phyloP scores from a whole-genome alignment of 2,113 vertebrate species.

The Sylvilagus bachmani region DNA sequence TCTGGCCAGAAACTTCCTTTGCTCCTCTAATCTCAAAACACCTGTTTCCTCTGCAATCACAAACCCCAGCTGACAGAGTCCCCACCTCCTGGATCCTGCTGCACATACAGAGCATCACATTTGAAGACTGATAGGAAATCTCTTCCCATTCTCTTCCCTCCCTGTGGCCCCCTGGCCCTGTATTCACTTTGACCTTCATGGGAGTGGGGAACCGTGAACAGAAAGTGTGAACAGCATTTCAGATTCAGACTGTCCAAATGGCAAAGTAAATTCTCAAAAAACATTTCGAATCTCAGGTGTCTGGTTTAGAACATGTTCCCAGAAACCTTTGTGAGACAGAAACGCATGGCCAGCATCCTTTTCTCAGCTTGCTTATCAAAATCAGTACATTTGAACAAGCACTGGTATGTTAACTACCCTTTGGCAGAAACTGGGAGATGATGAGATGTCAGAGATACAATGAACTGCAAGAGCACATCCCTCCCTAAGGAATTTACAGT shows the following conservation, averaged over 20 bases:
- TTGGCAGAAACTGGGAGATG: background rate
- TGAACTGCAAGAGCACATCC: background rate
- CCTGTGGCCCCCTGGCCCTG: background rate
- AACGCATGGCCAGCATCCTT: background rate
- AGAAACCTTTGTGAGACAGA: background rate
- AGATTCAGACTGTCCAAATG: background rate
- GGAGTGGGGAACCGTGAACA: background rate
- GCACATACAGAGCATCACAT: constrained; percentile 80
- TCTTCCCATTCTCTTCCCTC: background rate
- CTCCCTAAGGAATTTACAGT: background rate
- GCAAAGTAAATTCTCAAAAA: background rate
- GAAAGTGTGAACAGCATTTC: background rate
- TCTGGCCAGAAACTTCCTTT: constrained; percentile 87
- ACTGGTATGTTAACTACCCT: background rate
- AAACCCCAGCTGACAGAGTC: constrained; percentile 83
- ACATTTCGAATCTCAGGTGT: background rate
- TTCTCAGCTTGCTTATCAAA: background rate
- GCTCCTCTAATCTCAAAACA: constrained; percentile 86
- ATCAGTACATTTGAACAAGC: background rate
- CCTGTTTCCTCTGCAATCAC: constrained; percentile 89
- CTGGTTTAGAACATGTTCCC: background rate
- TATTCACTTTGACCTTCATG: background rate
- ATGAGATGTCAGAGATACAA: background rate
- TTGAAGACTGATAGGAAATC: constrained; percentile 80
- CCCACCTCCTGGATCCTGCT: constrained; percentile 82